Conservation (phyloP, 2,797 vertebrate species). For the Parotocinclus haroldoi region DNA sequence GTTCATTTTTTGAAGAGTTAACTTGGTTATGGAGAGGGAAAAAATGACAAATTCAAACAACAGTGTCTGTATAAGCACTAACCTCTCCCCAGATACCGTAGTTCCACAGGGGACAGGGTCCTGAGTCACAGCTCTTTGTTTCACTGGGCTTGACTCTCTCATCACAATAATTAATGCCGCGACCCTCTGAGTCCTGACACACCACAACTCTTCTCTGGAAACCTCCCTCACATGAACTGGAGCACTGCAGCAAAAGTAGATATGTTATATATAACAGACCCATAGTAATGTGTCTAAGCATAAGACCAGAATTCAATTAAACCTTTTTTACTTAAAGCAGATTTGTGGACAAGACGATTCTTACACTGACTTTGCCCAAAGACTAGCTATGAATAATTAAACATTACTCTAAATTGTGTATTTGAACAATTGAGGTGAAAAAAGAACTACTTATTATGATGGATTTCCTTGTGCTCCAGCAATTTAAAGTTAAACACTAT, state of each 20-base stretch:
- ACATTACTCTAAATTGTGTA: too few species aligned
- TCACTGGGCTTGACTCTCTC: conserved; percentile 82
- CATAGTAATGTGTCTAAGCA: not conserved
- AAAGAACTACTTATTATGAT: too few species aligned
- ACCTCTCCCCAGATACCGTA: conserved; percentile 93
- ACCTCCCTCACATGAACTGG: conserved; percentile 88
- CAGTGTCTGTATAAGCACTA: conserved; percentile 52
- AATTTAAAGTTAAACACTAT: too few species aligned
- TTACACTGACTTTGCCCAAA: too few species aligned
- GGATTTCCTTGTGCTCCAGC: too few species aligned
- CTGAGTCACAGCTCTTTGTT: conserved; percentile 83
- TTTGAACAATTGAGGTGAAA: too few species aligned
- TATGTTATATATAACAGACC: not conserved
- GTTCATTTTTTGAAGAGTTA: too few species aligned
- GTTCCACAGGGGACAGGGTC: conserved; percentile 91
- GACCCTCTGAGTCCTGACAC: conserved; percentile 90
- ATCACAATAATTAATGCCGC: conserved; percentile 78
- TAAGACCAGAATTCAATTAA: not conserved
- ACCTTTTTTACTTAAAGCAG: too few species aligned
- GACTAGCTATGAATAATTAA: too few species aligned
- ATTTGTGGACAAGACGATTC: too few species aligned
- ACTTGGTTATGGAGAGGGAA: too few species aligned
- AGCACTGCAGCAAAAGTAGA: conserved; percentile 74
- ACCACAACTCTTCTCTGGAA: conserved; percentile 89
- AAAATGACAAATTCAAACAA: too few species aligned